These are phyloP conservation scores for Limonius californicus DNA, from an alignment of 1,140 invertebrate genomes.

Conservation along the genomic window DNA sequence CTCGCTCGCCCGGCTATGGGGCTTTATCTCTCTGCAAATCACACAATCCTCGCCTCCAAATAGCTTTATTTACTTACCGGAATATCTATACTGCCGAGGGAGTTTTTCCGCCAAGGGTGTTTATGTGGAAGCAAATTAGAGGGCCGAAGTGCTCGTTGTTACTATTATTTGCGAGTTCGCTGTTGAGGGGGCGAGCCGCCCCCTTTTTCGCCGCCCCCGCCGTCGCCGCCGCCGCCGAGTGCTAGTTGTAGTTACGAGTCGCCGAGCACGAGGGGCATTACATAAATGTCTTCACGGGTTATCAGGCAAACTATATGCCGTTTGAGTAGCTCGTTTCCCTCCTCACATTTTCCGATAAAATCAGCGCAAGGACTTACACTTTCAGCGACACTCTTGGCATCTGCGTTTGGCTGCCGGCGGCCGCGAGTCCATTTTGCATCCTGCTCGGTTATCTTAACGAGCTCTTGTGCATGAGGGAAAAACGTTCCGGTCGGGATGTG, in stretches of 20 bases:
- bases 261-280: constrained; percentile 2
- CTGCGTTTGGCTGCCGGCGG: not conserved
- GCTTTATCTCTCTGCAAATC: constrained; percentile 31
- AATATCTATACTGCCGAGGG: constrained; percentile 26
- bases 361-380: constrained; percentile 16
- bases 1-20: constrained; percentile 15
- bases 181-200: not conserved
- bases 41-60: constrained; percentile 31
- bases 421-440: constrained; percentile 24
- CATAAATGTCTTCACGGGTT: constrained; percentile 24
- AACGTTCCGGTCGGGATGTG: constrained; percentile 7
- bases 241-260: not conserved
- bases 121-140: constrained; percentile 3
- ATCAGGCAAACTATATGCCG: constrained; percentile 19
- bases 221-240: too few species aligned
- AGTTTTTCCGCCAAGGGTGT: constrained; percentile 8
- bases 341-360: constrained; percentile 17
- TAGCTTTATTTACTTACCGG: constrained; percentile 37
- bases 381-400: constrained; percentile 16
- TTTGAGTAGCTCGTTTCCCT: constrained; percentile 16
- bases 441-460: constrained; percentile 25
- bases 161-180: not conserved
- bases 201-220: not conserved
- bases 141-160: not conserved
- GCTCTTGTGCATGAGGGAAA: constrained; percentile 12